Evolutionary conservation across 2,113 vertebrate species (phyloP).

Genomic region (Terrapene triunguis): DNA sequence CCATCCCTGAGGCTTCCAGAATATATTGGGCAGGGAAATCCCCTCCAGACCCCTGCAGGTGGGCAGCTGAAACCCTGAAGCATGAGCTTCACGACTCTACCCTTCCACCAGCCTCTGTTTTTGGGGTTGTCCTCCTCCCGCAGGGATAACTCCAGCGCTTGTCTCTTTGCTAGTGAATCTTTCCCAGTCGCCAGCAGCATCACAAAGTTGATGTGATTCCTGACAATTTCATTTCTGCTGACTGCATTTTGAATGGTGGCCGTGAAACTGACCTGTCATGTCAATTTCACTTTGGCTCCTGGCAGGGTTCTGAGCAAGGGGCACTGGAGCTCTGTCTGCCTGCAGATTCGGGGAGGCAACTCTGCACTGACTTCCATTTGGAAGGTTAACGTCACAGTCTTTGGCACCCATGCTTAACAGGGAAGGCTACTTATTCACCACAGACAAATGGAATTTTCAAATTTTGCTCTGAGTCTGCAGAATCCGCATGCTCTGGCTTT

Average conservation of each 20-base stretch:
- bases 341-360: background rate
- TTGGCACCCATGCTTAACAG: background rate
- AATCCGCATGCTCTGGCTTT: background rate
- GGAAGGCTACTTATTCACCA: background rate
- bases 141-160: fast-evolving
- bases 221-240: background rate
- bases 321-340: background rate
- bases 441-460: background rate
- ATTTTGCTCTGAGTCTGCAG: background rate
- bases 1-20: background rate
- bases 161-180: background rate
- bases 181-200: background rate
- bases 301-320: background rate
- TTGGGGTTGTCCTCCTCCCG: background rate
- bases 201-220: background rate
- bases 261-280: background rate
- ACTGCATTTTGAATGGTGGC: background rate
- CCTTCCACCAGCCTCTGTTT: background rate
- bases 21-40: background rate
- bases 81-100: background rate
- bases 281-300: background rate
- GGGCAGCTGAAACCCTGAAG: background rate
- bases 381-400: background rate
- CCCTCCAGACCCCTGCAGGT: background rate
- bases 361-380: background rate